These are phyloP conservation scores for Sitta europaea DNA, from an alignment of 2,113 vertebrate genomes.

Conservation along the genomic window DNA sequence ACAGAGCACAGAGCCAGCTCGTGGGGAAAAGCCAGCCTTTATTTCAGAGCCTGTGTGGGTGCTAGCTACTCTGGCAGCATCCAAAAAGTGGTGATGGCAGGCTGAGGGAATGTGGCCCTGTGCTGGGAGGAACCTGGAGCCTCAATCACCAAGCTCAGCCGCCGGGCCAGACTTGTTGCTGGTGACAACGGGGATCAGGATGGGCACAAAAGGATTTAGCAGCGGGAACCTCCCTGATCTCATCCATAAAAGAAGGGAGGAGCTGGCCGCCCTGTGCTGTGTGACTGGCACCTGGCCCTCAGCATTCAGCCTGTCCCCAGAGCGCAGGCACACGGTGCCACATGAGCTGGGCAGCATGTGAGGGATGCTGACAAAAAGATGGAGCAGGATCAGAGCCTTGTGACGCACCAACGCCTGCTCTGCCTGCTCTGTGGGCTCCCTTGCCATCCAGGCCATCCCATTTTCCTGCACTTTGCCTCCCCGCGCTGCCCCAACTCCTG, in stretches of 20 bases:
- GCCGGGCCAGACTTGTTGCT: not conserved
- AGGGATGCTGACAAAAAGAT: not conserved
- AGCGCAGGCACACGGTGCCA: not conserved
- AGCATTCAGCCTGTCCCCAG: not conserved
- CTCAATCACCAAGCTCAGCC: accelerated
- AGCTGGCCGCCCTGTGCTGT: not conserved
- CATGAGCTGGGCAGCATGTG: not conserved
- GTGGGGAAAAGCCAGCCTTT: not conserved
- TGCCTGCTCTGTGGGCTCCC: not conserved
- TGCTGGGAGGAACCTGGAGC: not conserved
- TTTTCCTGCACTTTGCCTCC: not conserved
- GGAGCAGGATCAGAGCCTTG: not conserved
- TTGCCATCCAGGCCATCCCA: not conserved
- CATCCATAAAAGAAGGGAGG: not conserved
- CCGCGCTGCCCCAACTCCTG: not conserved
- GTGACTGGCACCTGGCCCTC: not conserved
- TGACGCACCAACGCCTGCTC: not conserved
- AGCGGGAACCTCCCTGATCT: not conserved
- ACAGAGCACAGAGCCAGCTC: not conserved
- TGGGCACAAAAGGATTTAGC: not conserved
- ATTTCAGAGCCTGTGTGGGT: not conserved
- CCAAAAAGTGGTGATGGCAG: not conserved
- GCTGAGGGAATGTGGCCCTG: not conserved
- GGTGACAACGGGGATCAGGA: not conserved
- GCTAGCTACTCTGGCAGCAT: not conserved